Conservation (phyloP, 2,888 invertebrate species). For the Cantharis flavilabris region DNA sequence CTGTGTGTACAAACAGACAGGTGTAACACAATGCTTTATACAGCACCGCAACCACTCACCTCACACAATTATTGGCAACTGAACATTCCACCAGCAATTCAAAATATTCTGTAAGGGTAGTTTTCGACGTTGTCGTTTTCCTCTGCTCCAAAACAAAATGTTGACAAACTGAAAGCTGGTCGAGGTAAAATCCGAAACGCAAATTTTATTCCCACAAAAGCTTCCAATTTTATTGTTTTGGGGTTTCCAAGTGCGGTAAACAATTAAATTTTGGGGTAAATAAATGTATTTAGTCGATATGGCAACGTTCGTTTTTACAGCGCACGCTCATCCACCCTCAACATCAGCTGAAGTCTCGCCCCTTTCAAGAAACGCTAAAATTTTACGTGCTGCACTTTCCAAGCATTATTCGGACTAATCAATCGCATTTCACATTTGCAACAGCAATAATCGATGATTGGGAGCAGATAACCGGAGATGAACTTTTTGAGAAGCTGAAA, state of each 20-base stretch:
- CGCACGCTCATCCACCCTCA: slow-evolving; percentile 33
- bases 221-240: background rate
- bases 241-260: background rate
- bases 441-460: background rate
- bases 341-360: slow-evolving; percentile 31
- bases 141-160: background rate
- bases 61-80: slow-evolving; percentile 19
- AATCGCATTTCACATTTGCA: background rate
- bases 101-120: slow-evolving; percentile 12
- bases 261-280: background rate
- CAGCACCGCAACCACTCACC: slow-evolving; percentile 4
- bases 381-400: background rate
- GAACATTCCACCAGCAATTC: slow-evolving; percentile 10
- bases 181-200: background rate
- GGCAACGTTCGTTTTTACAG: slow-evolving; percentile 20
- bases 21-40: slow-evolving; percentile 9
- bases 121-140: slow-evolving; percentile 18
- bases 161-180: background rate
- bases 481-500: background rate
- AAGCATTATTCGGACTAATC: background rate
- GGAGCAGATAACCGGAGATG: background rate
- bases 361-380: slow-evolving; percentile 24
- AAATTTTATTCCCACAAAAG: background rate
- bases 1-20: slow-evolving; percentile 16
- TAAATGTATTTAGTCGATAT: slow-evolving; percentile 8